Evolutionary conservation across 2,888 invertebrate species (phyloP), one percentile per base, ranked within the genome.

Genomic region (Cephus pulcher): DNA sequence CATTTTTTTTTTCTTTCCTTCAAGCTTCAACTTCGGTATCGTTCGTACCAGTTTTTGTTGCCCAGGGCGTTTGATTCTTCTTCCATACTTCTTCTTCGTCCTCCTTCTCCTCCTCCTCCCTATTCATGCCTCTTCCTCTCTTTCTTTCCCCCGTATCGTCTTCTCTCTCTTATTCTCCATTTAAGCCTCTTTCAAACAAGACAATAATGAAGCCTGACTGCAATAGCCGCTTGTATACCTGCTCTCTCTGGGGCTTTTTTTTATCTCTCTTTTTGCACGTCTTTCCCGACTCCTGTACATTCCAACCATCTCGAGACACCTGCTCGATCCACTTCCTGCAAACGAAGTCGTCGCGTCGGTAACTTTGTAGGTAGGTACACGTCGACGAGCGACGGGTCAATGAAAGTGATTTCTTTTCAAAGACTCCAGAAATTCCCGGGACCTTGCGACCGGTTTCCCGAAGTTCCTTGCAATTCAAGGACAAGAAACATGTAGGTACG

Each of bases 11-110:
- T 70, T 71, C 32, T 34, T 71, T 32, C 71, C 71, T 34, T 71
- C n/a, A 32, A 71, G 4, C 71, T 34, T 32, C 71, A 33, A 32
- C 33, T 15, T 71, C 71, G 33, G 6, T 33, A 15, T 76, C 80
- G 76, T 73, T 76, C 77, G 80, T 84, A 84, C 85, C 85, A 85
- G 84, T 85, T 85, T 83, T 83, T 82, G 84, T 82, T 82, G 84
- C 85, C 82, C 79, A 80, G 79, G 83, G 85, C 84, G 78, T 75
- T 78, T 75, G 12, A 12, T 32, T 32, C 71, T 12, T 33, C 71
- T 11, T 33, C 32, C 12, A 30, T 70, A 30, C 33, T 33, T 70
- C 77, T 40, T 15, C 40, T 40, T 40, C 40, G 40, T 40, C 12
- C 35, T 35, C 35, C 12, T 12, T 1, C 40, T 6, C 23, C 40